Evolutionary conservation across 2,888 invertebrate species (phyloP).

Genomic region (Cyrtodaria siliqua): DNA sequence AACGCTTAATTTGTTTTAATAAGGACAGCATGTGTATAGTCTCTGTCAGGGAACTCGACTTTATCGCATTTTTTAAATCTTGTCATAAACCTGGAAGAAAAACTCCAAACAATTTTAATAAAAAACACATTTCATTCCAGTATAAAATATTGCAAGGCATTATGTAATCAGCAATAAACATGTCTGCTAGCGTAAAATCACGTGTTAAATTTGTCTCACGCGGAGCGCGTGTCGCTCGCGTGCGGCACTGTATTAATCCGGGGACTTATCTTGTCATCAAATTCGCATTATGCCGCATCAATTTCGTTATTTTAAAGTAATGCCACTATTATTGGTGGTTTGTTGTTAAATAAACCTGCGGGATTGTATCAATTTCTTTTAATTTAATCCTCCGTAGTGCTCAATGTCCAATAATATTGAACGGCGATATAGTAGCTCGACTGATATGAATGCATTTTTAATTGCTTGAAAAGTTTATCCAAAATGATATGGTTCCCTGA

Average conservation of each 20-base stretch:
- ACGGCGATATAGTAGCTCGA: not conserved
- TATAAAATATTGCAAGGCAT: no score
- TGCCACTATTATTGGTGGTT: not conserved
- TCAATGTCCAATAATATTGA: not conserved
- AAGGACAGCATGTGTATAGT: no score
- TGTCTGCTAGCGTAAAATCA: not conserved
- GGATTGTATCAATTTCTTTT: not conserved
- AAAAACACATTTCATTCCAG: no score
- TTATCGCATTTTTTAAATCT: no score
- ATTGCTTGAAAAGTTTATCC: not conserved
- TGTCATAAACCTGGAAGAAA: no score
- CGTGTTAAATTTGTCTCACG: not conserved
- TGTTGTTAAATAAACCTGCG: no score
- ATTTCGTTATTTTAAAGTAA: not conserved
- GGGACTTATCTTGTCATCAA: conserved; percentile 11
- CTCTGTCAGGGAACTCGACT: no score
- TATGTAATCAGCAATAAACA: no score
- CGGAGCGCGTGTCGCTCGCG: conserved; percentile 6
- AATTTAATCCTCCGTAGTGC: not conserved
- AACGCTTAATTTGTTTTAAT: no score
- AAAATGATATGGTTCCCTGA: not conserved
- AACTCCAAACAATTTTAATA: no score
- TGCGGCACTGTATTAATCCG: conserved; percentile 2
- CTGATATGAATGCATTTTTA: conserved; percentile 1
- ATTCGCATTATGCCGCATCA: not conserved